Percentiles rank a stretch among this genome's conserved stretches.
Evolutionary conservation across 2,797 vertebrate species (phyloP).

Genomic region (Bovichtus variegatus): DNA sequence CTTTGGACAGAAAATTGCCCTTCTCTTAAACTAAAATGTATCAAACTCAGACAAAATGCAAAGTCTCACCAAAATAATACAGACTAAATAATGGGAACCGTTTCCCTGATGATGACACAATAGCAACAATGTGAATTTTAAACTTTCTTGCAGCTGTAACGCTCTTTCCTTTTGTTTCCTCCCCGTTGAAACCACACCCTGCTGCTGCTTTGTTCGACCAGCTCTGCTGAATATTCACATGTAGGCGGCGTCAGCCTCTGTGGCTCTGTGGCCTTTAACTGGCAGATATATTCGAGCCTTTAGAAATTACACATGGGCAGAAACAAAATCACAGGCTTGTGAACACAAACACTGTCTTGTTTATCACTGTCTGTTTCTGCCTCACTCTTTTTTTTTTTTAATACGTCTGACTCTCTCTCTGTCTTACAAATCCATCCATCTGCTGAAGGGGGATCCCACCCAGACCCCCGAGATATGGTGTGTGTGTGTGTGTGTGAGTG

Average conservation of each 20-base stretch:
- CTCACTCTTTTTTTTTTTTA: neutral
- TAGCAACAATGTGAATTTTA: slow-evolving; percentile 24
- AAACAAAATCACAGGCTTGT: slow-evolving; percentile 48
- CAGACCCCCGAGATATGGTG: slow-evolving; percentile 44
- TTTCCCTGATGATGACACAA: neutral
- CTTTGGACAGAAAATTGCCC: neutral
- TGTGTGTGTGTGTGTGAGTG: too few relatives aligned
- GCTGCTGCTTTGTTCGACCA: slow-evolving; percentile 73
- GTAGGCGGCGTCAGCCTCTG: slow-evolving; percentile 53
- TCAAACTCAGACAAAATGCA: neutral
- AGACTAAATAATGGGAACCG: neutral
- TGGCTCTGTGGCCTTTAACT: slow-evolving; percentile 13
- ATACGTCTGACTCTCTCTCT: slow-evolving; percentile 30
- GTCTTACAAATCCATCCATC: slow-evolving; percentile 64
- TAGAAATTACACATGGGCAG: slow-evolving; percentile 43
- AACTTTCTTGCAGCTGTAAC: slow-evolving; percentile 47
- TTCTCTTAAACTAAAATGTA: neutral
- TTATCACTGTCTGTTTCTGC: slow-evolving; percentile 33
- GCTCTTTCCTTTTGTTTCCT: slow-evolving; percentile 61
- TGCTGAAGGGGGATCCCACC: slow-evolving; percentile 63
- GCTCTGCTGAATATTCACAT: slow-evolving; percentile 73
- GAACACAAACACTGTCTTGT: slow-evolving; percentile 52
- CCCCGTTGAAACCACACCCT: slow-evolving; percentile 71
- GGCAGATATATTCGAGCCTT: slow-evolving; percentile 38
- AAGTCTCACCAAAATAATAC: neutral